Evolutionary conservation across 2,113 vertebrate species (phyloP), one percentile per base, ranked within the genome.

Genomic region (Pachypanchax playfairii): DNA sequence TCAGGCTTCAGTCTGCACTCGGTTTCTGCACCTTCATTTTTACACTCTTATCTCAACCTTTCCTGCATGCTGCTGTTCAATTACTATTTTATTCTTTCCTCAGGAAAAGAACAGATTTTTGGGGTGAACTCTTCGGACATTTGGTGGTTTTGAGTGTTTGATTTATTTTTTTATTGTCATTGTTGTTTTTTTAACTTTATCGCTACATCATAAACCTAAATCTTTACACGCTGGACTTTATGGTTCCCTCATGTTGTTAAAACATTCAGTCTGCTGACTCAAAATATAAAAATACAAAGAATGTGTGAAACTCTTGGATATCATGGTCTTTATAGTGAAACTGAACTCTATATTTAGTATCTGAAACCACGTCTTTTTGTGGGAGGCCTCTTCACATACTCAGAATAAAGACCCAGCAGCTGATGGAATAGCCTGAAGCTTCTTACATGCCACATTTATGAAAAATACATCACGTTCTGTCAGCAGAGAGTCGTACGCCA

Each of bases 1-100:
- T 85, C 50, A 51, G 58, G 51, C 55, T 75, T 75, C 79, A 47
- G 58, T 76, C 77, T 73, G 51, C 26, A 13, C 70, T 61, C 66
- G 14, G 43, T 53, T 60, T 73, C 71, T 75, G 62, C 49, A 75
- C 36, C 56, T 61, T 70, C 68, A 49, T 24, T 15, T 18, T 61
- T 79, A 54, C 18, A 42, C 21, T 31, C 39, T 76, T 80, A 69
- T 87, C 76, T 77, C 53, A 55, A 2, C 53, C 54, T 52, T 63
- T 73, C 60, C 57, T 14, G 55, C 53, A 44, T 70, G 75, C 62
- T 63, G 11, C 47, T 31, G 46, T 55, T 78, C 61, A 79, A 44
- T 77, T 71, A 76, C 65, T 36, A 50, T 68, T 80, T 64, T 65
- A 56, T 50, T 62, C 36, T 17, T 38, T 15, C 38, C 54, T 49